Conservation (phyloP, 1,140 invertebrate genomes). For the Ceratina japonica region DNA sequence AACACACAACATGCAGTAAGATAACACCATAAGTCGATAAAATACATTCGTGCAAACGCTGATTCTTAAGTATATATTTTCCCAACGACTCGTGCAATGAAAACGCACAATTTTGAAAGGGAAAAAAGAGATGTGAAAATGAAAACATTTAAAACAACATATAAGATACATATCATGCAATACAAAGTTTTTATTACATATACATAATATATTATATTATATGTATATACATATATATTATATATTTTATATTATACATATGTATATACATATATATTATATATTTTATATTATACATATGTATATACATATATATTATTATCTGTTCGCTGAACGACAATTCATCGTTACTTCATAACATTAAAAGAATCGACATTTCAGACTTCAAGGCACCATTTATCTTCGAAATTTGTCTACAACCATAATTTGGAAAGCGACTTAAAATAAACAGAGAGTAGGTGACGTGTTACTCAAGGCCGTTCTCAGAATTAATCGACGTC, state of each 20-base stretch:
- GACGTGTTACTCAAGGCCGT: background rate
- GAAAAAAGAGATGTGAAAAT: background rate
- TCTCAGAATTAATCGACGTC: background rate
- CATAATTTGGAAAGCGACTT: background rate
- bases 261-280: no score
- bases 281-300: no score
- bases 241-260: no score
- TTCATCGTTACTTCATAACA: background rate
- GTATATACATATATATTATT: no score
- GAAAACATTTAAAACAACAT: background rate
- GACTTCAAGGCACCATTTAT: background rate
- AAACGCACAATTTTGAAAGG: background rate
- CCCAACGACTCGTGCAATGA: slow-evolving; percentile 3
- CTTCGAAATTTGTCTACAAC: background rate
- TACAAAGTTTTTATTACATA: no score
- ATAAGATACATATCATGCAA: no score
- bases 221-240: no score
- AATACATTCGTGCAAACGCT: background rate
- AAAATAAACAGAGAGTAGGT: background rate
- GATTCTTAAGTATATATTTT: background rate
- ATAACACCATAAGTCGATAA: background rate
- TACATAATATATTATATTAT: no score
- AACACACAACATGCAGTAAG: slow-evolving; percentile 14
- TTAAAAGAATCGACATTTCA: background rate
- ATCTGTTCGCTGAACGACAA: background rate